Conservation (phyloP, 2,797 vertebrate genomes). For the Chelidonichthys spinosus region DNA sequence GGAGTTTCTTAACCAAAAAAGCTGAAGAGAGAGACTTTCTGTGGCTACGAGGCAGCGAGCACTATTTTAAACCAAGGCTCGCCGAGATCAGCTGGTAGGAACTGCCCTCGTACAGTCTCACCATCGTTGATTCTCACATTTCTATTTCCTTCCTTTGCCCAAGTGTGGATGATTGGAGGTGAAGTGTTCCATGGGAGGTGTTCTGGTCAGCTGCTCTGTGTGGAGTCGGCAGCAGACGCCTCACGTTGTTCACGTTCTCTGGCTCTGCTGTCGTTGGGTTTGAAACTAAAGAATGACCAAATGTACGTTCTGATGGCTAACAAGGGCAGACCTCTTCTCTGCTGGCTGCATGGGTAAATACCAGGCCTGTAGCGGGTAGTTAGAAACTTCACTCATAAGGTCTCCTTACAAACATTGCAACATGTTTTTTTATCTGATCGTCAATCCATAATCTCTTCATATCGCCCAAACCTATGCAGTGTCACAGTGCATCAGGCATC, state of each 20-base stretch:
- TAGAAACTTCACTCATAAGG: too few species aligned
- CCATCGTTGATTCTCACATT: not conserved
- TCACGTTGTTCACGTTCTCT: too few species aligned
- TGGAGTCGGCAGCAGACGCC: not conserved
- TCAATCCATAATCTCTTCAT: not conserved
- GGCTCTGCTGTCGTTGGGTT: too few species aligned
- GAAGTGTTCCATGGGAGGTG: not conserved
- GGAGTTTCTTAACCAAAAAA: not conserved
- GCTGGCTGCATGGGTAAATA: too few species aligned
- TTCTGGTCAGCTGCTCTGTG: not conserved
- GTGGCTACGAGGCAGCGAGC: not conserved
- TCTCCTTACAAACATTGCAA: too few species aligned
- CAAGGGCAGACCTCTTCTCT: too few species aligned
- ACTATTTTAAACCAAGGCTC: not conserved
- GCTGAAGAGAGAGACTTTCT: not conserved
- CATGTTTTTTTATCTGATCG: too few species aligned
- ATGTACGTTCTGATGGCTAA: too few species aligned
- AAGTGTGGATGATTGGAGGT: not conserved
- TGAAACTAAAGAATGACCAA: too few species aligned
- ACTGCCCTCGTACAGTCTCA: not conserved
- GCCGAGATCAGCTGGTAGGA: not conserved
- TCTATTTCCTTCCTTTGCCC: not conserved
- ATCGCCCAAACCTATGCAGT: not conserved
- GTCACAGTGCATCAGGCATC: not conserved
- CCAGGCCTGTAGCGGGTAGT: too few species aligned